Evolutionary conservation across 2,113 vertebrate genomes (phyloP).

Genomic region (Thalassarche chlororhynchos): DNA sequence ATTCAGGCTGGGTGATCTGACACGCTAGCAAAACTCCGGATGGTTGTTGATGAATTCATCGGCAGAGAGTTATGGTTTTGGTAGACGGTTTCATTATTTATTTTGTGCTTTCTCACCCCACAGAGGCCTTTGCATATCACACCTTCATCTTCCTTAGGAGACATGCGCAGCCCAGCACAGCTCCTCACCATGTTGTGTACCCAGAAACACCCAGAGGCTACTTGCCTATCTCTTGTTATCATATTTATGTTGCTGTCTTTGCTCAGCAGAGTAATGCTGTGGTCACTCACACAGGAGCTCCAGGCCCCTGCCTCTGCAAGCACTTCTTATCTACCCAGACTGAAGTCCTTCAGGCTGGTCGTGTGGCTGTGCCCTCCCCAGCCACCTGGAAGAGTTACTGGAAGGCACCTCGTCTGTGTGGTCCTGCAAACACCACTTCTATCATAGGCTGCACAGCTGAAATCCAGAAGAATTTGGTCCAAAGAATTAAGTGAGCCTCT

Average conservation of each 20-base stretch:
- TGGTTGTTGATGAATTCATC: neutral
- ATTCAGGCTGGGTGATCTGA: neutral
- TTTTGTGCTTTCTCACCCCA: neutral
- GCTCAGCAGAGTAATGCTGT: neutral
- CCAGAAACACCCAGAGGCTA: neutral
- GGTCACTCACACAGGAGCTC: neutral
- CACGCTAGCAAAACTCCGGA: neutral
- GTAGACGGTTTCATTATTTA: neutral
- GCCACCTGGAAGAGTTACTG: neutral
- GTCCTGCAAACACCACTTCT: neutral
- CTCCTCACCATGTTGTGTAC: neutral
- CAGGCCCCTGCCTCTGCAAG: neutral
- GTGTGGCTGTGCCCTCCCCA: neutral
- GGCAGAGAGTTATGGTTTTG: neutral
- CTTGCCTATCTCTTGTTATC: neutral
- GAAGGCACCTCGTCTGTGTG: neutral
- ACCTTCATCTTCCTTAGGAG: neutral
- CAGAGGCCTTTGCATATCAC: neutral
- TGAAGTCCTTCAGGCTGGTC: accelerated
- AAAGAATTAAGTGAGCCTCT: neutral
- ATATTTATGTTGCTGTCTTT: neutral
- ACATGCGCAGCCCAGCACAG: neutral
- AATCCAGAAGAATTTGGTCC: neutral
- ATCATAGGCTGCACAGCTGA: neutral
- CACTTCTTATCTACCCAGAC: neutral